Evolutionary conservation across 2,888 invertebrate species (phyloP).

Genomic region (Galerucella nymphaeae): DNA sequence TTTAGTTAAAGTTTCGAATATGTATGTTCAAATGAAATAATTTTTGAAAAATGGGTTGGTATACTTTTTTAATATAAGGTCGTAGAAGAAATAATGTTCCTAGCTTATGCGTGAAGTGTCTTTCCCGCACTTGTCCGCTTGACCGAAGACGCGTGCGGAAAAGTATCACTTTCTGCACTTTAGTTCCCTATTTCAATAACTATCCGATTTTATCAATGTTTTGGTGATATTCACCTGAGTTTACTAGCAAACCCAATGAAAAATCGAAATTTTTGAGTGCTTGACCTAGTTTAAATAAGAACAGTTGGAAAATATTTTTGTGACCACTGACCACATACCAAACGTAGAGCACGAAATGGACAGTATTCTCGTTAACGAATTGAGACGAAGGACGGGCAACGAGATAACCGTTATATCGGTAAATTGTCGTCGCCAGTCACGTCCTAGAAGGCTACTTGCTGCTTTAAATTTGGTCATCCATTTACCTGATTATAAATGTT

Average conservation of each 20-base stretch:
- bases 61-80: too few relatives aligned
- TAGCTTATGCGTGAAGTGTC: too few relatives aligned
- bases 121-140: too few relatives aligned
- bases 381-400: conserved; percentile 7
- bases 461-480: conserved; percentile 3
- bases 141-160: too few relatives aligned
- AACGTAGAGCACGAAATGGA: conserved; percentile 7
- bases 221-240: not conserved
- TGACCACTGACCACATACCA: not conserved
- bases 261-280: not conserved
- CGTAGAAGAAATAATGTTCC: too few relatives aligned
- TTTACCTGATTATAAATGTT: conserved; percentile 5
- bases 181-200: not conserved
- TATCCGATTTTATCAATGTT: not conserved
- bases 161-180: too few relatives aligned
- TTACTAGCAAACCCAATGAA: not conserved
- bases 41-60: too few relatives aligned
- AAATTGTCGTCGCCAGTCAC: conserved; percentile 15
- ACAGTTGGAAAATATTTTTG: conserved; percentile 1
- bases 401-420: conserved; percentile 14
- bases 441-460: conserved; percentile 7
- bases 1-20: too few relatives aligned
- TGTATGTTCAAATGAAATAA: too few relatives aligned
- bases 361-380: conserved; percentile 7
- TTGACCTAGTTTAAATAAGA: conserved; percentile 2